A percentile compares a stretch with the other conserved stretches of the same genome.
These are phyloP conservation scores for Goniozus legneri DNA, from an alignment of 1,140 invertebrate genomes.

Conservation along the genomic window DNA sequence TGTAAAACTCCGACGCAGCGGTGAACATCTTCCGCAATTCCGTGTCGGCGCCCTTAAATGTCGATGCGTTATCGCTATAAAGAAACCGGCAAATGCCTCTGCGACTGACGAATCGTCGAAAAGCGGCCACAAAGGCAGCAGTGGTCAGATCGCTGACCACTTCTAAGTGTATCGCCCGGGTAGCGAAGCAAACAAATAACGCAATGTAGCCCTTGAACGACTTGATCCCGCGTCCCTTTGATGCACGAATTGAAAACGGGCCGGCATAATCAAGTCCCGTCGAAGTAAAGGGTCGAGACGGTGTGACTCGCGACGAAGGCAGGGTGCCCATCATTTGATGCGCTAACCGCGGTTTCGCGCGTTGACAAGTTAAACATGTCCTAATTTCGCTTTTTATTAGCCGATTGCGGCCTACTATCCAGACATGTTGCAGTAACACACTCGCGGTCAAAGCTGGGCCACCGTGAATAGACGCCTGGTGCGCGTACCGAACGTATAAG, in stretches of 20 bases:
- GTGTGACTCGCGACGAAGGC: not conserved
- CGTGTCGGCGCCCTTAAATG: not conserved
- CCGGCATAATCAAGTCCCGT: not conserved
- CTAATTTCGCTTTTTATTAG: not conserved
- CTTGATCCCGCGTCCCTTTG: too few species aligned
- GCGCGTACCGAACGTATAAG: not conserved
- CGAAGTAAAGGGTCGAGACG: not conserved
- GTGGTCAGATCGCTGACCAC: not conserved
- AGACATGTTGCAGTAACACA: not conserved
- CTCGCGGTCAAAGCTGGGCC: not conserved
- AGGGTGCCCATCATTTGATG: too few species aligned
- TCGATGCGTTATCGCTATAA: not conserved
- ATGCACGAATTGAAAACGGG: not conserved
- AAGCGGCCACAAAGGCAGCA: not conserved
- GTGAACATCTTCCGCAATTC: too few species aligned
- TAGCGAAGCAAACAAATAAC: not conserved
- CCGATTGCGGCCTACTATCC: not conserved
- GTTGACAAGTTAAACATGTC: not conserved
- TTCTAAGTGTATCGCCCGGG: not conserved
- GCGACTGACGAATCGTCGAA: not conserved
- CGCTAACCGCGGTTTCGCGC: not conserved
- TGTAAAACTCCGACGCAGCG: too few species aligned
- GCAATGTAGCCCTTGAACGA: too few species aligned
- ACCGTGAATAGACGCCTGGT: not conserved
- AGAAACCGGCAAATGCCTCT: not conserved